These are phyloP conservation scores for Pachymerium ferrugineum DNA, from an alignment of 2,888 invertebrate genomes.

Conservation along the genomic window DNA sequence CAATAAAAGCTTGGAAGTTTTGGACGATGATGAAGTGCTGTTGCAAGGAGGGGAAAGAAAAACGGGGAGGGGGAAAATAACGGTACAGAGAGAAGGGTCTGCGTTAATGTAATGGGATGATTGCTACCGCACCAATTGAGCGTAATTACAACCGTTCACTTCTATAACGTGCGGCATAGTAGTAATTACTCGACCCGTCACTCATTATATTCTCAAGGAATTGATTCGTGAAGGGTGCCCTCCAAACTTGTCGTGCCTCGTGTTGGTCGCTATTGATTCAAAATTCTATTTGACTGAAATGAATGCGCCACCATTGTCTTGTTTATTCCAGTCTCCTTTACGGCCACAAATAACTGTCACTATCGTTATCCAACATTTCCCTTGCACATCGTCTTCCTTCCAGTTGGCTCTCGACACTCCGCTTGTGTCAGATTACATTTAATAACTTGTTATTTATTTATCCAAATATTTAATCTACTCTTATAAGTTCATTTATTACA, in stretches of 20 bases:
- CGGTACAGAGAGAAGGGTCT: neutral
- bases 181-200: conserved; percentile 6
- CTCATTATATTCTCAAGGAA: neutral
- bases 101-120: conserved; percentile 14
- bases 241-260: neutral
- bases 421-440: neutral
- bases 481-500: neutral
- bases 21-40: neutral
- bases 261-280: neutral
- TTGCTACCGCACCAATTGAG: conserved; percentile 14
- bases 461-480: too few species aligned
- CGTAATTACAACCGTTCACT: conserved; percentile 13
- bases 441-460: too few species aligned
- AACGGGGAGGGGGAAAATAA: neutral
- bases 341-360: neutral
- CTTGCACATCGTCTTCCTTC: too few species aligned
- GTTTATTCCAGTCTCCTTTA: neutral
- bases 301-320: neutral
- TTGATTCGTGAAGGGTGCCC: neutral
- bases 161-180: neutral
- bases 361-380: too few species aligned
- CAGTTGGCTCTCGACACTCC: neutral
- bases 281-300: neutral
- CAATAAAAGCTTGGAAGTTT: neutral
- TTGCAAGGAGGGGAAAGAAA: neutral